Evolutionary conservation across 2,113 vertebrate genomes (phyloP).

Genomic region (Laticauda laticaudata): DNA sequence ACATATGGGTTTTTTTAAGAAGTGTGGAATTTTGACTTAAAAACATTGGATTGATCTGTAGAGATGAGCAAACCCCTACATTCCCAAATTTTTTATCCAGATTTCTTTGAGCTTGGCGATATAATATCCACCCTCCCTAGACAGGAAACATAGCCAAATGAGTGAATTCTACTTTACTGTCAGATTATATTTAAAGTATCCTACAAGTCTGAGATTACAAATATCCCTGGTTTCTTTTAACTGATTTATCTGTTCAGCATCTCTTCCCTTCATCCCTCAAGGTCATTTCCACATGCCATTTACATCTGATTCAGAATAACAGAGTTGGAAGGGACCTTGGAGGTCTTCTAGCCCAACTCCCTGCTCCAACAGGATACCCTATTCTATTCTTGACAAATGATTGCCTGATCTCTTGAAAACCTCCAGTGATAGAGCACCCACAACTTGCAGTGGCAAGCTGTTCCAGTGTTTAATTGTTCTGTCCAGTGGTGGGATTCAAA

Average conservation of each 20-base stretch:
- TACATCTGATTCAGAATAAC: not conserved
- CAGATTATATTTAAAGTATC: not conserved
- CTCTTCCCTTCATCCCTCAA: not conserved
- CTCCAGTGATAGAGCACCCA: no score
- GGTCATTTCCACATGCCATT: not conserved
- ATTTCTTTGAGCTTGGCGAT: not conserved
- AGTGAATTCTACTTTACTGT: not conserved
- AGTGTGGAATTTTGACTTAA: not conserved
- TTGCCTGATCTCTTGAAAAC: not conserved
- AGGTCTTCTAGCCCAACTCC: not conserved
- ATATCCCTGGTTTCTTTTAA: not conserved
- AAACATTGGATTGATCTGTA: not conserved
- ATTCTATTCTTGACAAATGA: not conserved
- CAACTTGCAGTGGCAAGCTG: no score
- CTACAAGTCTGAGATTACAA: not conserved
- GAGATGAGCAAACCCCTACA: not conserved
- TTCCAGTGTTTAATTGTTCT: not conserved
- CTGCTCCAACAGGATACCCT: not conserved
- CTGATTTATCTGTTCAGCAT: not conserved
- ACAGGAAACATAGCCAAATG: not conserved
- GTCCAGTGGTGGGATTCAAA: no score
- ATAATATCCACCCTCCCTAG: not conserved
- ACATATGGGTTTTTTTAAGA: not conserved
- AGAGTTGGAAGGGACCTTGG: not conserved
- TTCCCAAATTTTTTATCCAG: not conserved